Base-by-base conservation (phyloP, 2,797 vertebrate genomes). In the Zenarchopterus dispar region DNA sequence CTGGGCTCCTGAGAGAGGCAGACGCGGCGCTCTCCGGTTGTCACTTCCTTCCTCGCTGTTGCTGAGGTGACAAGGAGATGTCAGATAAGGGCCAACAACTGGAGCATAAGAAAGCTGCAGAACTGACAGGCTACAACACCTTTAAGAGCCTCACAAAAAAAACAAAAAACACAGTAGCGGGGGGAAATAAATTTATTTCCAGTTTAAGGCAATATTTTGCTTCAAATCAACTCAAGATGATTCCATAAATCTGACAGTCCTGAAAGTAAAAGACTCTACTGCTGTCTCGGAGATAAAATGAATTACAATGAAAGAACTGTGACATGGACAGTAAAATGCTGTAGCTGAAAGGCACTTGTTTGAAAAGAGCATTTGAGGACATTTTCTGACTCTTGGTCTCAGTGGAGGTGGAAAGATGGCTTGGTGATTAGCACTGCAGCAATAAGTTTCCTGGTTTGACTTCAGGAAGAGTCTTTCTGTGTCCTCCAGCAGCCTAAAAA, bases 31-130 rank as follows among this genome's bases (percentile, higher is more conserved):
- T 24, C 53, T 8, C 62, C 16, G 28, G 50, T 39, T 82, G 84
- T 85, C 82, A 75, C 65, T 66, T 60, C 56, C 39, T 59, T 59
- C 56, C 52, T 46, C 2, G 18, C 61, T 58, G 56, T 42, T 21
- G 18, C 57, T n/a, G 56, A 80, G 72, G 77, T 82, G 81, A 82
- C 80, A 69, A 41, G 56, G 57, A 74, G 67, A 79, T 69, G 77
- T 81, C 80, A 78, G 83, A 77, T 72, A 78, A 8, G 10, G 46
- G 59, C 39, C 13, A 53, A 80, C 84, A 78, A 74, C 54, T 61
- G 64, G 66, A 75, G 73, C 70, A 61, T 62, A 58, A 60, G 74
- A 80, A 80, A 77, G 70, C 70, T 57, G 48, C 5, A 1, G 21
- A 18, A 15, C 45, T 79, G 82, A 85, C 76, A 72, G 66, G 71